Base-by-base conservation (phyloP, 1,140 invertebrate species). In the Thaumetopoea pityocampa region DNA sequence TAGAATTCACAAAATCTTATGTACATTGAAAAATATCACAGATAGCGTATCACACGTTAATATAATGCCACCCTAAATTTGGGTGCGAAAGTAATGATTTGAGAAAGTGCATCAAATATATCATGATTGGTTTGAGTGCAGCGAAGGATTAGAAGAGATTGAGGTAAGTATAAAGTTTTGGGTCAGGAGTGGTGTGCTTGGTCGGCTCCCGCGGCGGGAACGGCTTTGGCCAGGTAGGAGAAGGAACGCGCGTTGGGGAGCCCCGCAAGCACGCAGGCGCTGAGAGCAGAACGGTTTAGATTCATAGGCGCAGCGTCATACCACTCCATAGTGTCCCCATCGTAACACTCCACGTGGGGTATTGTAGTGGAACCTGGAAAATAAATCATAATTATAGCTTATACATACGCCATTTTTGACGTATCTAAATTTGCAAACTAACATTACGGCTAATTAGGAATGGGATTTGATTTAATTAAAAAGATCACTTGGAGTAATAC, bases 331-430 rank as follows among this genome's bases (percentile, higher is more conserved):
- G 84, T 86, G 29, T 89, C 88, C 0, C 86, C 84, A 50, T 92
- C 90, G 66, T 92, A 93, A 59, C 90, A 92, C 56, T 94, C 92
- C 22, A 92, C 92, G 59, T 89, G 88, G 4, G 89, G 84, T 11
- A 91, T 89, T 2, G 90, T 91, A 1, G 87, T 89, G 4, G 86
- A 86, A 32, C 87, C 87, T 88, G 64, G 3, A 26, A 36, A 7
- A 8, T 2, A 22, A 26, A 5, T 27, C 26, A 40, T 16, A 16
- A 18, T 33, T 8, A 32, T n/a, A 22, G 2, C 12, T 15, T 1
- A 7, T 27, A 2, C 24, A 27, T 11, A 14, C 4, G 11, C 10
- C 11, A 27, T 3, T 23, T n/a, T 3, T 2, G 5, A 23, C 5
- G 22, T 23, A 23, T n/a, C 5, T 4, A 23, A 23, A 3, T 23